phyloP scores from a whole-genome alignment of 2,113 vertebrate species.

The Suricata suricatta region DNA sequence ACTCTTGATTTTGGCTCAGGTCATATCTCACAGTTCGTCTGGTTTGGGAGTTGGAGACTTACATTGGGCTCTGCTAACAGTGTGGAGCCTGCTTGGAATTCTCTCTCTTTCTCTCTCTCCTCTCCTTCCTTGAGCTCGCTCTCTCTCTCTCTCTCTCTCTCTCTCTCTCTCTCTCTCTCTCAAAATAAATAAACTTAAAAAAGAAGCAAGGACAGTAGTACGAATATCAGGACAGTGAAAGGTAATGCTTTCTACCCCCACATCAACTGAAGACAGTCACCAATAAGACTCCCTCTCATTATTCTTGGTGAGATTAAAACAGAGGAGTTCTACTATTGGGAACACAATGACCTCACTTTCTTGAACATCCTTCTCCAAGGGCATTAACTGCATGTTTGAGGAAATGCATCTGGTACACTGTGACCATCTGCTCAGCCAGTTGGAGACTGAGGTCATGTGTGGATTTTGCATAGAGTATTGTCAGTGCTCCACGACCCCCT shows the following conservation, averaged over 20 bases:
- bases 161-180: no score
- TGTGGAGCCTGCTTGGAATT: no score
- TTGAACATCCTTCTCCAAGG: neutral
- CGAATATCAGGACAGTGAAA: neutral
- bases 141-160: no score
- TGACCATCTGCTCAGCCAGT: neutral
- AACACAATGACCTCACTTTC: neutral
- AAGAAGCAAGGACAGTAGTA: neutral
- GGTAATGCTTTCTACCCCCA: rapidly evolving
- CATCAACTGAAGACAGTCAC: rapidly evolving
- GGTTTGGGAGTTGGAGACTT: no score
- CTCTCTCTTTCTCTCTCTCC: no score
- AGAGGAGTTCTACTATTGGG: neutral
- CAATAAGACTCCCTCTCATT: neutral
- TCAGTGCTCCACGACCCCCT: neutral
- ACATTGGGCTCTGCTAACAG: no score
- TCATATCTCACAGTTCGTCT: no score
- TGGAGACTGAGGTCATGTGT: neutral
- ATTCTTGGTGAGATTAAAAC: neutral
- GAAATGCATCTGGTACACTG: neutral
- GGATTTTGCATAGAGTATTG: neutral
- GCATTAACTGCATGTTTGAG: neutral
- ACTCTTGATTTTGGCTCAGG: no score
- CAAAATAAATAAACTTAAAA: neutral
- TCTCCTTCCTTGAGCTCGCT: no score